Evolutionary conservation across 2,113 vertebrate species (phyloP), one percentile per base, ranked within the genome.

Genomic region (Ciconia maguari): DNA sequence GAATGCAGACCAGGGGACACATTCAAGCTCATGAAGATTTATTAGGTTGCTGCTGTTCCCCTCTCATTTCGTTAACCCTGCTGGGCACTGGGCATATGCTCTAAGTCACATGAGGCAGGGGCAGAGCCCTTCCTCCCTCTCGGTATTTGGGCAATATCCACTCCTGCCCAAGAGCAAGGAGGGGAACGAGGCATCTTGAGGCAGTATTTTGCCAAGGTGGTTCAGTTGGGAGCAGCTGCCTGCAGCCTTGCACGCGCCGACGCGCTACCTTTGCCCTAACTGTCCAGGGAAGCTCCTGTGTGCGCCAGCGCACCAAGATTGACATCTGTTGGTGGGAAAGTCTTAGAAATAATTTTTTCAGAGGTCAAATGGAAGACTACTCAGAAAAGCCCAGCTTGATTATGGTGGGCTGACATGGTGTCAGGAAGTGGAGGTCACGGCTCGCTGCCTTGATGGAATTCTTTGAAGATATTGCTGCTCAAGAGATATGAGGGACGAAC

Each of bases 371-470:
- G 48, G 49, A 57, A 75, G 49, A 25, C 42, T 71, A n/a, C 22
- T 78, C 15, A 49, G 71, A 64, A 78, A 81, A 94, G 68, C 68
- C 38, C 51, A 71, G 65, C 48, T 51, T 36, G 36, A 64, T 55
- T 83, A 7, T 10, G 5, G 51, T 2, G 2, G 41, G n/a, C 75
- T 88, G 79, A 69, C 49, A 54, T 0, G 0, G n/a, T 0, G 0
- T 83, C 79, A 52, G 92, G 88, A 94, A 92, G 66, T 4, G 24
- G 69, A 71, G 77, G 83, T 87, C 88, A 89, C 0, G 3, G 83
- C 90, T 96, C 3, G 0, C 88, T 94, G 76, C 68, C 71, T 42
- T 46, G 46, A 11, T 70, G 92, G 96, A 93, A 96, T 96, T 83
- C 93, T 92, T 90, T 97, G 93, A 92, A 94, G 94, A 54, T 88